Percentiles rank a stretch among this genome's conserved stretches.
These are phyloP conservation scores for Sclerodermus sp. DNA, from an alignment of 2,888 invertebrate species.

Conservation along the genomic window DNA sequence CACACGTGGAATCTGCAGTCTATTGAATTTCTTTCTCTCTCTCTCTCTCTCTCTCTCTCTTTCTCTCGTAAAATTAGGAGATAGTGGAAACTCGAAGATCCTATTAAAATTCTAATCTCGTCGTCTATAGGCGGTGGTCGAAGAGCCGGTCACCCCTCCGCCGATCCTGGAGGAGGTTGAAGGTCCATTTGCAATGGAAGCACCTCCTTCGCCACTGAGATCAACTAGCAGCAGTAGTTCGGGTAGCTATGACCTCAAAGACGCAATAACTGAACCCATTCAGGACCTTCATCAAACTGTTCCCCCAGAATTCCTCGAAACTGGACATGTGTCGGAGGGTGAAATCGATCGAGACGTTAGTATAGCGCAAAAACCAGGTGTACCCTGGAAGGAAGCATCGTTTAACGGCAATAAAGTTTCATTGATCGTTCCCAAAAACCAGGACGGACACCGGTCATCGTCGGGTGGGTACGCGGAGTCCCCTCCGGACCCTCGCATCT, in stretches of 20 bases:
- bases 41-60: not conserved
- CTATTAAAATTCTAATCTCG: too few relatives aligned
- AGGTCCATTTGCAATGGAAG: constrained; percentile 33
- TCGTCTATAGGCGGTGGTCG: constrained; percentile 43
- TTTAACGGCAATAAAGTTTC: not conserved
- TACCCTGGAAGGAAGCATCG: not conserved
- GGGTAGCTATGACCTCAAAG: constrained; percentile 54
- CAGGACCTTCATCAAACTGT: constrained; percentile 35
- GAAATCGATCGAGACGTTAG: constrained; percentile 47
- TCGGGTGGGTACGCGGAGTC: constrained; percentile 54
- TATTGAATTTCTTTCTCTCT: too few relatives aligned
- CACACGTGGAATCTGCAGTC: too few relatives aligned
- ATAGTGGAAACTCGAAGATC: not conserved
- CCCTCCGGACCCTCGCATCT: constrained; percentile 52
- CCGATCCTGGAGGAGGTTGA: constrained; percentile 48
- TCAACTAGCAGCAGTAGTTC: constrained; percentile 54
- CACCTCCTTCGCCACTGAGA: constrained; percentile 42
- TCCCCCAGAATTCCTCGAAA: constrained; percentile 11
- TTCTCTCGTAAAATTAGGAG: not conserved
- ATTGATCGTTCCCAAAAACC: not conserved
- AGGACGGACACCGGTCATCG: constrained; percentile 49
- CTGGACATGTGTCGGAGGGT: constrained; percentile 41
- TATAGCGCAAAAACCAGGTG: not conserved
- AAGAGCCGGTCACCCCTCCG: constrained; percentile 48
- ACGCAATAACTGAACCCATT: constrained; percentile 45